Percentiles rank a stretch among this genome's conserved stretches.
Evolutionary conservation across 1,140 invertebrate genomes (phyloP).

Genomic region (Triops cancriformis): DNA sequence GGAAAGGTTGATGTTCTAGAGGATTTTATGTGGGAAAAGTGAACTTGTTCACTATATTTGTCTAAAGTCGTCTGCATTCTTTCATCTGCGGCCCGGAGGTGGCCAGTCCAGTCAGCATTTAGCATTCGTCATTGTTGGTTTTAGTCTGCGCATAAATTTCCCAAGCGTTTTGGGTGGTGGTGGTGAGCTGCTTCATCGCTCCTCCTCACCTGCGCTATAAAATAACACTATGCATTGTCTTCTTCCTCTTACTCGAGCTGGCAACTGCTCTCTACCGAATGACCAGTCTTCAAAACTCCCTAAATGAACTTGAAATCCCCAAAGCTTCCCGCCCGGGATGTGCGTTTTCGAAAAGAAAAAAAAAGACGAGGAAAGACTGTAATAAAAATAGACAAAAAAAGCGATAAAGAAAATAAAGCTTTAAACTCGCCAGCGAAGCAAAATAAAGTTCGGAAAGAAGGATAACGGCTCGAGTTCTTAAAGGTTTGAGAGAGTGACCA

Average conservation of each 20-base stretch:
- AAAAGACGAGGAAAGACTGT: not conserved
- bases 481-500: not conserved
- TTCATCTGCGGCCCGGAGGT: no score
- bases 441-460: no score
- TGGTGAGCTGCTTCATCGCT: not conserved
- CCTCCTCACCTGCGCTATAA: not conserved
- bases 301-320: no score
- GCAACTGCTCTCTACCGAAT: no score
- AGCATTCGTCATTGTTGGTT: not conserved
- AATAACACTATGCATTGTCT: not conserved
- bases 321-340: not conserved
- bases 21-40: no score
- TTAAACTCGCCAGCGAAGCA: no score
- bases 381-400: not conserved
- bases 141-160: not conserved
- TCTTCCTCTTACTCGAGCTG: not conserved
- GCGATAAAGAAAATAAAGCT: not conserved
- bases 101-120: not conserved
- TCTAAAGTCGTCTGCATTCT: no score
- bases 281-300: no score
- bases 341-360: not conserved
- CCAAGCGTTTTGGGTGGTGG: not conserved
- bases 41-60: no score
- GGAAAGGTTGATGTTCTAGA: no score
- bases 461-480: no score